phyloP scores from a whole-genome alignment of 2,797 vertebrate genomes.

The Oophaga sylvatica region DNA sequence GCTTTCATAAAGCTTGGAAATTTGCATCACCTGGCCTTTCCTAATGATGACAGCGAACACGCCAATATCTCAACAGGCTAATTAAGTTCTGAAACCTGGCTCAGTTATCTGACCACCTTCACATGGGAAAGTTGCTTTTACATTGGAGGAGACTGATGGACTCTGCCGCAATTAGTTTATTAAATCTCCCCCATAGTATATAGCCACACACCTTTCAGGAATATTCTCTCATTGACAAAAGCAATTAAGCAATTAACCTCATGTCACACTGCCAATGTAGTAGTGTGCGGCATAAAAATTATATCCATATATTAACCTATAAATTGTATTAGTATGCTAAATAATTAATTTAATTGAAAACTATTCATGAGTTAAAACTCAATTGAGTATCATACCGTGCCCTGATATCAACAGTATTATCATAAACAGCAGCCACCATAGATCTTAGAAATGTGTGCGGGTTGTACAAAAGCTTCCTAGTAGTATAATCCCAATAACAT shows the following conservation, averaged over 20 bases:
- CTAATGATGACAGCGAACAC: no score
- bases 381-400: not conserved
- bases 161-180: no score
- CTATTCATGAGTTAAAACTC: conserved; percentile 9
- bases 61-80: no score
- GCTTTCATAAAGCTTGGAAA: no score
- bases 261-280: not conserved
- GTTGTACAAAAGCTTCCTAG: not conserved
- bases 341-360: not conserved
- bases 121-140: no score
- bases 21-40: no score
- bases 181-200: not conserved
- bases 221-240: not conserved
- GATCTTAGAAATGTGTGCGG: not conserved
- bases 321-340: not conserved
- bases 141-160: no score
- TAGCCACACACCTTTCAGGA: not conserved
- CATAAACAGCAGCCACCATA: conserved; percentile 6
- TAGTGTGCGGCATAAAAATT: not conserved
- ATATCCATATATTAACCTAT: not conserved
- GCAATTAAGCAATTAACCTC: not conserved
- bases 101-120: no score
- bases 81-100: no score
- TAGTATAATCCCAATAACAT: not conserved
- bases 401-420: not conserved